These are phyloP conservation scores for Drosophila sechellia DNA, from an alignment of 1,140 invertebrate genomes.

Conservation along the genomic window DNA sequence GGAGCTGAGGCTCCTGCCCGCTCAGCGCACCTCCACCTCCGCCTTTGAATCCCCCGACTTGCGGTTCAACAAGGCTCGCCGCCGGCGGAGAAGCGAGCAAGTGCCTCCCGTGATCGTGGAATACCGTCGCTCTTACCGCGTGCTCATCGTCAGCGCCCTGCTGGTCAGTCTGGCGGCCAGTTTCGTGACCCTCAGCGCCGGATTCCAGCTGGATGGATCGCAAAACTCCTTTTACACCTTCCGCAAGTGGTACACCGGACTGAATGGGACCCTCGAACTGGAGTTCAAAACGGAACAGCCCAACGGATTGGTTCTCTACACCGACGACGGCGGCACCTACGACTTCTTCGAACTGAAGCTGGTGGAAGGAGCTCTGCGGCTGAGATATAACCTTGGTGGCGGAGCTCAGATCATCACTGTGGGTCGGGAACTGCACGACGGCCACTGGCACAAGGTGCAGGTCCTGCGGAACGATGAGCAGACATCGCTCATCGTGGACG, in stretches of 20 bases:
- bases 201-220: conserved; percentile 92
- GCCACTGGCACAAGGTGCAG: conserved; percentile 95
- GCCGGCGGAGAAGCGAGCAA: conserved; percentile 55
- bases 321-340: conserved; percentile 96
- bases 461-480: conserved; percentile 90
- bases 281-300: conserved; percentile 96
- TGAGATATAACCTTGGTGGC: conserved; percentile 94
- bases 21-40: conserved; percentile 24
- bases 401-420: conserved; percentile 95
- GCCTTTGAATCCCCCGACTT: conserved; percentile 57
- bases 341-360: conserved; percentile 98
- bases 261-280: conserved; percentile 94
- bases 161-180: conserved; percentile 68
- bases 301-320: conserved; percentile 95
- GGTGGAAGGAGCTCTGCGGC: conserved; percentile 93
- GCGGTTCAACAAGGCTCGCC: conserved; percentile 67
- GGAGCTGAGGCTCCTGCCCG: conserved; percentile 37
- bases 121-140: conserved; percentile 67
- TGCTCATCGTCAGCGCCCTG: conserved; percentile 67
- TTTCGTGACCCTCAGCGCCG: conserved; percentile 69
- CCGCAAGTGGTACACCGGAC: conserved; percentile 93
- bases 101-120: conserved; percentile 49
- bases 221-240: conserved; percentile 95
- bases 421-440: conserved; percentile 93
- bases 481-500: conserved; percentile 93